Evolutionary conservation across 2,888 invertebrate species (phyloP), one percentile per base, ranked within the genome.

Genomic region (Leptogaster cylindrica): DNA sequence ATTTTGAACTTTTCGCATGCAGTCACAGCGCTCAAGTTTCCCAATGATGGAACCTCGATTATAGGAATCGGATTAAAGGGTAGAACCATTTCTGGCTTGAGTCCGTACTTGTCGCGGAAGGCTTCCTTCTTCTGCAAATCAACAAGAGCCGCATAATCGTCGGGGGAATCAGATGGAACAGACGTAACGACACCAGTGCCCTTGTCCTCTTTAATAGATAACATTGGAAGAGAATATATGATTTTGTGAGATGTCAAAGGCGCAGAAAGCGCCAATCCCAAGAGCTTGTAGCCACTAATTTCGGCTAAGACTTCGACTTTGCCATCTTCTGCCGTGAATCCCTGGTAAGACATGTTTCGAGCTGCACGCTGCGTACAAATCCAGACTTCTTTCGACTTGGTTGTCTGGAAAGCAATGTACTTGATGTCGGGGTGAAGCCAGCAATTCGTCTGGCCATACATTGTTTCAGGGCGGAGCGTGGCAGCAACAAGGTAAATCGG

Each of bases 381-480:
- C 81, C 91, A 97, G 33, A 98, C 84, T 70, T 95, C 94, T 48
- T 84, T 84, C 39, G 85, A 82, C 41, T 83, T 84, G 10, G 85
- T 84, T 0, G 89, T 88, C 76, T 88, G 85, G 78, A 95, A 93
- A 1, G 92, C 96, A 71, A 97, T 88, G 77, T 98, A 98, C 72
- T 87, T 88, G 77, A 98, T 92, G 76, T 97, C 96, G 0, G 99
- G 99, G 76, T 92, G 91, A 2, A 99, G 81, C 97, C 98, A 99
- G 79, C 97, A 98, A 79, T 99, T 99, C 0, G 99, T 99, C 83
- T 99, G 99, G 0, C 99, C 99, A 77, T 97, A 99, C 98, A 99
- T 98, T 1, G 99, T 99, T 83, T 99, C 99, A 1, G 99, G 97
- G 68, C 98, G 86, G n/a, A 99, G 83, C 3, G 99, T 99, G 6